Conservation (phyloP, 2,888 invertebrate species). For the Caenorhabditis macrosperma region DNA sequence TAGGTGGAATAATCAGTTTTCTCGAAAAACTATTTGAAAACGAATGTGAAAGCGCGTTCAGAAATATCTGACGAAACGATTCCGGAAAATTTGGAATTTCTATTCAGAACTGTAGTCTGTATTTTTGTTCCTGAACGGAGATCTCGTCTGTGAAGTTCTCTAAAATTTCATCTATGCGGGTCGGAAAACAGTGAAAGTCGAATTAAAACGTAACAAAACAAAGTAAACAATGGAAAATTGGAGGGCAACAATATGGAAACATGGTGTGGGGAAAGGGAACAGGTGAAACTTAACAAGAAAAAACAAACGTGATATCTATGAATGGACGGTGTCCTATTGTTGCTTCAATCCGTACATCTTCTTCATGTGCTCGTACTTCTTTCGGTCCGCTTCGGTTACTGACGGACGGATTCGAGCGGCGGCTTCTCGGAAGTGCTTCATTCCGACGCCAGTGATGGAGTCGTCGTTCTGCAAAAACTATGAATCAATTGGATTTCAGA, state of each 20-base stretch:
- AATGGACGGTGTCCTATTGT: not conserved
- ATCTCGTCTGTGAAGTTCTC: too few relatives aligned
- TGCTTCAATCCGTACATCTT: slow-evolving; percentile 63
- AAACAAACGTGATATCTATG: not conserved
- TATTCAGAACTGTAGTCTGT: too few relatives aligned
- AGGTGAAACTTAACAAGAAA: slow-evolving; percentile 25
- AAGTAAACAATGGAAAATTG: not conserved
- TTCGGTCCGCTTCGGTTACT: slow-evolving; percentile 85
- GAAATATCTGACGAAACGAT: too few relatives aligned
- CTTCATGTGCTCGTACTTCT: slow-evolving; percentile 85
- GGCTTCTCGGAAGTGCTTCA: slow-evolving; percentile 82
- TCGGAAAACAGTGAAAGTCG: too few relatives aligned
- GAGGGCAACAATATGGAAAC: not conserved
- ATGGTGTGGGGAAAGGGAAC: not conserved
- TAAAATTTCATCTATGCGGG: too few relatives aligned
- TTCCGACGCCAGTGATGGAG: slow-evolving; percentile 50
- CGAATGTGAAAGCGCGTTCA: too few relatives aligned
- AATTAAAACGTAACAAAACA: too few relatives aligned
- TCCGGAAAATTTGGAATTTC: too few relatives aligned
- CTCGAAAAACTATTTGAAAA: too few relatives aligned
- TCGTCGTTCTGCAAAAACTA: slow-evolving; percentile 48
- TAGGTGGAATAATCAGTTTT: too few relatives aligned
- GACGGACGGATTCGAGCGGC: slow-evolving; percentile 90
- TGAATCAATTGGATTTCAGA: not conserved
- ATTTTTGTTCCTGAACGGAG: too few relatives aligned